Percentiles rank a stretch among this genome's conserved stretches.
phyloP scores from a whole-genome alignment of 2,797 vertebrate species.

The Emys orbicularis region DNA sequence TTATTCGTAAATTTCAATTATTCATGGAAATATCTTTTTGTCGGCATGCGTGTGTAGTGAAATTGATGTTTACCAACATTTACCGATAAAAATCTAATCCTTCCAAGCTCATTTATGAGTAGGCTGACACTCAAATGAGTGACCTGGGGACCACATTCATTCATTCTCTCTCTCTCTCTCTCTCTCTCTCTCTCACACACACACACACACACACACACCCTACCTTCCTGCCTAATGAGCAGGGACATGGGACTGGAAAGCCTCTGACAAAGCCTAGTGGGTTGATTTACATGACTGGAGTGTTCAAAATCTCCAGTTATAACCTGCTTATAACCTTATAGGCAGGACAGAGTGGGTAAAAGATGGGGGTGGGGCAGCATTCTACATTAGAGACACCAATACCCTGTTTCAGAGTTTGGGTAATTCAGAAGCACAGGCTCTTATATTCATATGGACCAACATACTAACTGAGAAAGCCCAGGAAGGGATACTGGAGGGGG shows the following conservation, averaged over 20 bases:
- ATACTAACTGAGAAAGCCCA: not conserved
- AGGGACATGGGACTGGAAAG: not conserved
- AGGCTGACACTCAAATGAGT: accelerated
- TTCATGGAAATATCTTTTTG: not conserved
- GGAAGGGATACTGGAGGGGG: accelerated
- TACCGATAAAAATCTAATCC: not conserved
- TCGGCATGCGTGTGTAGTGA: not conserved
- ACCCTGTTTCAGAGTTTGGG: not conserved
- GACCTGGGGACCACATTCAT: not conserved
- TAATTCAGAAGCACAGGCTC: not conserved
- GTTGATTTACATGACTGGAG: not conserved
- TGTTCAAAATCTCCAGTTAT: not conserved
- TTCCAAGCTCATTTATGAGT: not conserved
- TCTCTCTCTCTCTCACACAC: too few species aligned
- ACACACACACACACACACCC: too few species aligned
- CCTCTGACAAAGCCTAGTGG: not conserved
- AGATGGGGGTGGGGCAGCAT: not conserved
- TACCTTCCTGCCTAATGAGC: not conserved
- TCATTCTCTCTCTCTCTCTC: too few species aligned
- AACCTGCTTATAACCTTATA: too few species aligned
- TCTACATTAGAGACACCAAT: not conserved
- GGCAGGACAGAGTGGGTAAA: not conserved
- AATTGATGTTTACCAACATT: not conserved
- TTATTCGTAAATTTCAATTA: not conserved
- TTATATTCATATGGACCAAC: not conserved